A percentile compares a stretch with the other conserved stretches of the same genome.
Conservation (phyloP, 2,797 vertebrate genomes). For the Microctenopoma steveboyesi region DNA sequence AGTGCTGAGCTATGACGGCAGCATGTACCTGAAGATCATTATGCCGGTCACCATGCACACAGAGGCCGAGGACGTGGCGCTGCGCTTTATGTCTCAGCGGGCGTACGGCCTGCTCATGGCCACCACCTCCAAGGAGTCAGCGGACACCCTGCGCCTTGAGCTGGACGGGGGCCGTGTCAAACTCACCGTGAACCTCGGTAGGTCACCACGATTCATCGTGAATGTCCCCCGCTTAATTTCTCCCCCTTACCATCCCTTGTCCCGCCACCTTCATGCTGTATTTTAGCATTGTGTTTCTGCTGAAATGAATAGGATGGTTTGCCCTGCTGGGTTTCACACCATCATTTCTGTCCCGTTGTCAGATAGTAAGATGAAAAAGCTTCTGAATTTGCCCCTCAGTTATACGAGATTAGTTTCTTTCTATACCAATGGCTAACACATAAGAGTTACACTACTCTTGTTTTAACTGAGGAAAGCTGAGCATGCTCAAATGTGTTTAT, state of each 20-base stretch:
- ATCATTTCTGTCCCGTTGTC: constrained; percentile 5
- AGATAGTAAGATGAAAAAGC: constrained; percentile 27
- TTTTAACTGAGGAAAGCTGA: not conserved
- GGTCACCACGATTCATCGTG: constrained; percentile 39
- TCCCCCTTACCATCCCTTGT: constrained; percentile 18
- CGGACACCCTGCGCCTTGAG: constrained; percentile 94
- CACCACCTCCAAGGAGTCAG: constrained; percentile 94
- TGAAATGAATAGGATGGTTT: constrained; percentile 21
- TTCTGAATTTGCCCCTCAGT: constrained; percentile 48
- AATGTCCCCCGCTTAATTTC: constrained; percentile 14
- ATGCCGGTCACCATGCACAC: constrained; percentile 91
- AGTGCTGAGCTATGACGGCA: constrained; percentile 95
- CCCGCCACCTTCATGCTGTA: constrained; percentile 25
- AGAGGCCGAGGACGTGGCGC: constrained; percentile 91
- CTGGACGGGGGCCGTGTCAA: constrained; percentile 93
- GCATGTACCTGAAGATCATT: constrained; percentile 96
- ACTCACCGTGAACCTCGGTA: constrained; percentile 96
- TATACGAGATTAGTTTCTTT: not conserved
- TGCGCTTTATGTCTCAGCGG: constrained; percentile 96
- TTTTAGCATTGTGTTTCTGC: constrained; percentile 13
- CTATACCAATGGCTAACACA: no score
- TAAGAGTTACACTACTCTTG: not conserved
- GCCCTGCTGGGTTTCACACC: constrained; percentile 18
- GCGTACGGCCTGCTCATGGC: constrained; percentile 95
- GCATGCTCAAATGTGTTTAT: not conserved